phyloP scores from a whole-genome alignment of 1,140 invertebrate genomes.

The Aphelinus certus region DNA sequence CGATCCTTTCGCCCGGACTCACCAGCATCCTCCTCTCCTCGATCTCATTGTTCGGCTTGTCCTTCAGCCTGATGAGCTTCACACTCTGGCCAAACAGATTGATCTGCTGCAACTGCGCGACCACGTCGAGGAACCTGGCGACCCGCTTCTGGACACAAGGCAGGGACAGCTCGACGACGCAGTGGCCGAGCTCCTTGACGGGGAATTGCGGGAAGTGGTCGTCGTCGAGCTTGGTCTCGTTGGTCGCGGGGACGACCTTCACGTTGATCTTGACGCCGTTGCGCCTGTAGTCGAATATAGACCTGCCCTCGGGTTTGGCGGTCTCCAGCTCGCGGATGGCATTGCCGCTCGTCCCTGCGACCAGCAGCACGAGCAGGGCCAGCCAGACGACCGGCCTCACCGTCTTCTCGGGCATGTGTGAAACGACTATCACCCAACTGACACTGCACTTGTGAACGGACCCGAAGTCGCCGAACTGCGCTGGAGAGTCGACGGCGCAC shows the following conservation, averaged over 20 bases:
- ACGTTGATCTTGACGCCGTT: slow-evolving; percentile 57
- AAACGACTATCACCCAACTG: slow-evolving; percentile 8
- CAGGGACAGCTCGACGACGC: slow-evolving; percentile 63
- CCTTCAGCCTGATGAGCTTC: slow-evolving; percentile 63
- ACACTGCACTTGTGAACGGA: slow-evolving; percentile 32
- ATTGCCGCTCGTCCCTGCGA: slow-evolving; percentile 28
- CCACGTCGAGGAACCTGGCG: slow-evolving; percentile 63
- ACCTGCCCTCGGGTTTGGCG: slow-evolving; percentile 39
- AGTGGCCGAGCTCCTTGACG: slow-evolving; percentile 53
- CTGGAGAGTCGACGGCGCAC: background rate
- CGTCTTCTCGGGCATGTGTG: slow-evolving; percentile 11
- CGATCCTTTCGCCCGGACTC: slow-evolving; percentile 60
- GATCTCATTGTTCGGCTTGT: slow-evolving; percentile 9
- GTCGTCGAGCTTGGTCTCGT: slow-evolving; percentile 38
- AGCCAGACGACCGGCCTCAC: slow-evolving; percentile 8
- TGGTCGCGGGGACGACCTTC: slow-evolving; percentile 48
- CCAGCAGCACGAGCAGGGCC: slow-evolving; percentile 10
- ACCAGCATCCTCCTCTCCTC: slow-evolving; percentile 43
- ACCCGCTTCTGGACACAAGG: slow-evolving; percentile 66
- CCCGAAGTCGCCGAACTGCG: background rate
- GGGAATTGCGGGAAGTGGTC: slow-evolving; percentile 58
- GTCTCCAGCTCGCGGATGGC: slow-evolving; percentile 34
- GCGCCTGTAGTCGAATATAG: slow-evolving; percentile 54
- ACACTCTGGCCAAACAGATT: slow-evolving; percentile 65
- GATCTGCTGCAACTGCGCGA: slow-evolving; percentile 65